Conservation (phyloP, 2,113 vertebrate genomes). For the Sialia sialis region DNA sequence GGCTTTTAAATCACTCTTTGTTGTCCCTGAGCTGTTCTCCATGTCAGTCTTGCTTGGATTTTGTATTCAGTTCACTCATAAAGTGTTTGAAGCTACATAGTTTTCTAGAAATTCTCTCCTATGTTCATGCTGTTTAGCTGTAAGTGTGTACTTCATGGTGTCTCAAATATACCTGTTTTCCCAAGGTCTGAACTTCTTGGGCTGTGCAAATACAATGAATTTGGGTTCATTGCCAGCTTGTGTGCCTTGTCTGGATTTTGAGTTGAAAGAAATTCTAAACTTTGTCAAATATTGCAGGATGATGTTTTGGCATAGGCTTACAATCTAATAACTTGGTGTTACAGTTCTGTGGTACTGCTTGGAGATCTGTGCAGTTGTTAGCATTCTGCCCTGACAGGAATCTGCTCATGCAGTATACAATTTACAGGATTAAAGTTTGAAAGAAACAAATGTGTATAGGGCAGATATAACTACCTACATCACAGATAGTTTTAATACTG, state of each 20-base stretch:
- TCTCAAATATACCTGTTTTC: not conserved
- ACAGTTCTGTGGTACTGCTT: not conserved
- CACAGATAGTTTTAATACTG: not conserved
- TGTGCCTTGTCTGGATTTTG: not conserved
- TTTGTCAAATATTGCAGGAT: not conserved
- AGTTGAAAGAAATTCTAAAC: not conserved
- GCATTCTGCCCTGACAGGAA: not conserved
- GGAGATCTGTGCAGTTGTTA: not conserved
- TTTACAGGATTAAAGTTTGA: not conserved
- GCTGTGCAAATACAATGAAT: not conserved
- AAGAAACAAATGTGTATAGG: not conserved
- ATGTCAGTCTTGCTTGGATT: not conserved
- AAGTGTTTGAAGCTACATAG: not conserved
- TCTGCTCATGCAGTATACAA: not conserved
- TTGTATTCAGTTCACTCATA: not conserved
- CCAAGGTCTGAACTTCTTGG: not conserved
- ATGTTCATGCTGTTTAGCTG: not conserved
- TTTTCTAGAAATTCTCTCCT: not conserved
- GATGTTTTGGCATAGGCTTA: not conserved
- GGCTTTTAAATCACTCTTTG: not conserved
- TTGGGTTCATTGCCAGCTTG: not conserved
- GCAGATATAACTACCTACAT: not conserved
- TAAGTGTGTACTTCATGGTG: not conserved
- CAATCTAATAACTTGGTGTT: not conserved
- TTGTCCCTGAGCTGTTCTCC: not conserved